Evolutionary conservation across 2,888 invertebrate species (phyloP).

Genomic region (Onthophagus sagittarius): DNA sequence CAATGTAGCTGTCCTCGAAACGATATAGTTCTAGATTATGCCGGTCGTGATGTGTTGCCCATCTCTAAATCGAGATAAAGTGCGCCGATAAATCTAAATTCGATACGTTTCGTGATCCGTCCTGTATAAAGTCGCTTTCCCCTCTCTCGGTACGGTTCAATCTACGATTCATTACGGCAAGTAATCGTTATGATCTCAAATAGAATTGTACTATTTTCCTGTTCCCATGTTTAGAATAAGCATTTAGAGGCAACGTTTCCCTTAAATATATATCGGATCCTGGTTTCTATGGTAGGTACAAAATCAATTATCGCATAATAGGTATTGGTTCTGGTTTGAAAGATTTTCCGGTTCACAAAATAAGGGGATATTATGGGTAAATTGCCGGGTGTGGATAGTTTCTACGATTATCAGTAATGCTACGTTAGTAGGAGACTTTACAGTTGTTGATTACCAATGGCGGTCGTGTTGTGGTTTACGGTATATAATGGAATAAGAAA

Average conservation of each 20-base stretch:
- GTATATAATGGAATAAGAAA: neutral
- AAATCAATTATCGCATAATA: neutral
- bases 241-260: no score
- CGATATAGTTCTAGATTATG: conserved; percentile 12
- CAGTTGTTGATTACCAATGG: neutral
- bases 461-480: neutral
- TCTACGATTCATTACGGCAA: neutral
- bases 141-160: neutral
- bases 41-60: conserved; percentile 7
- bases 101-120: conserved; percentile 1
- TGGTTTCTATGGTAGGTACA: neutral
- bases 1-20: neutral
- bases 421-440: neutral
- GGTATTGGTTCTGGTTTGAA: neutral
- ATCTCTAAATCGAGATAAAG: conserved; percentile 13
- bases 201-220: neutral
- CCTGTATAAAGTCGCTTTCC: neutral
- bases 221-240: neutral
- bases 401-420: neutral
- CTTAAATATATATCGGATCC: neutral
- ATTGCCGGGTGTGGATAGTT: neutral
- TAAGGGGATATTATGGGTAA: neutral
- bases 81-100: conserved; percentile 9
- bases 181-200: neutral
- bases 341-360: neutral